Conservation (phyloP, 2,113 vertebrate species). For the Pangasianodon gigas region DNA sequence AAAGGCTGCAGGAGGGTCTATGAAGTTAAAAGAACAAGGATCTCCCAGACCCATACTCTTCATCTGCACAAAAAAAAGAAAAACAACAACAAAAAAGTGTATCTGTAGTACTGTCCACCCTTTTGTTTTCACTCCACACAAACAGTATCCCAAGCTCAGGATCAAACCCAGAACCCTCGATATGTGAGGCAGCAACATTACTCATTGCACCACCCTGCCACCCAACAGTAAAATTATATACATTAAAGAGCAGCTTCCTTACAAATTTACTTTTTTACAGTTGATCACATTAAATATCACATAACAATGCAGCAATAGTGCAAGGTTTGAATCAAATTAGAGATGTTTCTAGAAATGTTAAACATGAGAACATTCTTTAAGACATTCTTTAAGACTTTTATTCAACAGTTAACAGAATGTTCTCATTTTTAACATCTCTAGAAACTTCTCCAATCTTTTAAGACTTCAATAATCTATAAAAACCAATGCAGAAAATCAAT, state of each 20-base stretch:
- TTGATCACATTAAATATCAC: background rate
- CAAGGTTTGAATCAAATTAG: background rate
- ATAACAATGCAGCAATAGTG: background rate
- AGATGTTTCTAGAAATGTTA: background rate
- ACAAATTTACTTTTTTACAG: background rate
- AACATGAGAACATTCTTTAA: background rate
- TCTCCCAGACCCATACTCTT: slow-evolving; percentile 91
- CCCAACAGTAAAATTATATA: background rate
- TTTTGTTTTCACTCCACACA: background rate
- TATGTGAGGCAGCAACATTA: background rate
- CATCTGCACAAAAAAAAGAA: slow-evolving; percentile 76
- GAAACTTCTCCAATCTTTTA: too few relatives aligned
- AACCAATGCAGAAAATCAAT: background rate
- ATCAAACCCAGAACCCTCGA: background rate
- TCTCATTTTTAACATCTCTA: too few relatives aligned
- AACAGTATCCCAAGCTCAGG: background rate
- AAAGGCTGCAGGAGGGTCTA: slow-evolving; percentile 82
- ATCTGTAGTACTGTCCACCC: background rate
- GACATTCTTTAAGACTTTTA: background rate
- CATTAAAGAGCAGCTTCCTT: background rate
- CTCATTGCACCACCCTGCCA: background rate
- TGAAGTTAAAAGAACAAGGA: slow-evolving; percentile 85
- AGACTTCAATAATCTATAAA: too few relatives aligned
- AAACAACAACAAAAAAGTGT: background rate
- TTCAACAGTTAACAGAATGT: background rate